Percentiles rank a stretch among this genome's conserved stretches.
Evolutionary conservation across 2,113 vertebrate genomes (phyloP).

Genomic region (Microcebus griseorufus): DNA sequence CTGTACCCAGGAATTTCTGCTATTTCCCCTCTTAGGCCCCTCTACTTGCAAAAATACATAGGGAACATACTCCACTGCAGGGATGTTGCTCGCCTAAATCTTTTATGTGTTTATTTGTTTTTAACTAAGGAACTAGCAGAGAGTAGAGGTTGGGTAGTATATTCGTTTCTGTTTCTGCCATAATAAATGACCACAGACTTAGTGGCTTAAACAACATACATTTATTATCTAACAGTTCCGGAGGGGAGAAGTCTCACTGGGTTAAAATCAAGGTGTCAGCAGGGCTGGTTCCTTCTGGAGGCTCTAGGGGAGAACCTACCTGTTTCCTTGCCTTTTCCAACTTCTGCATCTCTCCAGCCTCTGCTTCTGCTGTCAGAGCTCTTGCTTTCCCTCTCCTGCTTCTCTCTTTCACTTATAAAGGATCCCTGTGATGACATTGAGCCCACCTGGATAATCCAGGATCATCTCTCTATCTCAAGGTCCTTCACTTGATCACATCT

Average conservation of each 20-base stretch:
- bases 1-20: neutral
- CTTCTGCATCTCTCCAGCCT: neutral
- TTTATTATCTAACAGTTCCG: neutral
- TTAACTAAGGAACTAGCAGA: neutral
- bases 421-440: neutral
- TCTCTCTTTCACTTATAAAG: neutral
- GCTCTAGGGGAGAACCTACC: neutral
- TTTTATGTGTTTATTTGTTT: neutral
- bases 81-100: neutral
- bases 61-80: neutral
- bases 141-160: neutral
- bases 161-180: neutral
- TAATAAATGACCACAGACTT: neutral
- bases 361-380: neutral
- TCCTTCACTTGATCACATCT: neutral
- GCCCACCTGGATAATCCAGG: neutral
- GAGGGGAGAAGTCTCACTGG: neutral
- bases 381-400: neutral
- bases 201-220: neutral
- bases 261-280: neutral
- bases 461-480: neutral
- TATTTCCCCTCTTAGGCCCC: neutral
- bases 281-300: neutral
- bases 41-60: neutral
- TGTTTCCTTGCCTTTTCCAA: neutral